phyloP scores from a whole-genome alignment of 2,113 vertebrate genomes.

The Nothocercus julius region DNA sequence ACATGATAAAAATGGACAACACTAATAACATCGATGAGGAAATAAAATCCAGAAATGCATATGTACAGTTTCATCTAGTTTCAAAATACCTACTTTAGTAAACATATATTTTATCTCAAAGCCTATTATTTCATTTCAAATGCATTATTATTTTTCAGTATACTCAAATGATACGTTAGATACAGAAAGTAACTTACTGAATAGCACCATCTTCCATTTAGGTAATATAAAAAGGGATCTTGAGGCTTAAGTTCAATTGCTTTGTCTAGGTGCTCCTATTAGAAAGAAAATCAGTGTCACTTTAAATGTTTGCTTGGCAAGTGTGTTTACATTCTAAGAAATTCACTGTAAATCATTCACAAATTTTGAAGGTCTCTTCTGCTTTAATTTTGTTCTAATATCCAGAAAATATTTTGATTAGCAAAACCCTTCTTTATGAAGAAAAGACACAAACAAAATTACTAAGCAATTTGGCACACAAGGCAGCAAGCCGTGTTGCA shows the following conservation, averaged over 20 bases:
- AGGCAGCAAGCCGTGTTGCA: background rate
- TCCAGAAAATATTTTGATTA: background rate
- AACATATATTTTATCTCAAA: background rate
- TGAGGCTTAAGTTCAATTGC: conserved; percentile 92
- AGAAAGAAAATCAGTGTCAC: conserved; percentile 56
- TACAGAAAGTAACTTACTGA: conserved; percentile 82
- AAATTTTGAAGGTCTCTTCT: background rate
- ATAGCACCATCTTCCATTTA: conserved; percentile 96
- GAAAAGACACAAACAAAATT: background rate
- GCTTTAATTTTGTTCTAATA: background rate
- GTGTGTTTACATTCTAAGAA: background rate
- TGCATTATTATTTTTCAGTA: background rate
- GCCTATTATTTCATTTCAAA: background rate
- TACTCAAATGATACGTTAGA: background rate
- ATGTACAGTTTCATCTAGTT: background rate
- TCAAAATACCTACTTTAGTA: background rate
- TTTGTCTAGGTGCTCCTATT: conserved; percentile 94
- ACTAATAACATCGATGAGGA: background rate
- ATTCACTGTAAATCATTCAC: background rate
- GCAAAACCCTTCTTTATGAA: background rate
- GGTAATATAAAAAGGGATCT: conserved; percentile 92
- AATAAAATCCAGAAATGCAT: background rate
- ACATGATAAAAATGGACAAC: background rate
- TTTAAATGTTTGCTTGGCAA: background rate
- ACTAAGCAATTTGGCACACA: background rate